A percentile compares a stretch with the other conserved stretches of the same genome.
Evolutionary conservation across 2,888 invertebrate species (phyloP).

Genomic region (Pycnomerus fuliginosus): DNA sequence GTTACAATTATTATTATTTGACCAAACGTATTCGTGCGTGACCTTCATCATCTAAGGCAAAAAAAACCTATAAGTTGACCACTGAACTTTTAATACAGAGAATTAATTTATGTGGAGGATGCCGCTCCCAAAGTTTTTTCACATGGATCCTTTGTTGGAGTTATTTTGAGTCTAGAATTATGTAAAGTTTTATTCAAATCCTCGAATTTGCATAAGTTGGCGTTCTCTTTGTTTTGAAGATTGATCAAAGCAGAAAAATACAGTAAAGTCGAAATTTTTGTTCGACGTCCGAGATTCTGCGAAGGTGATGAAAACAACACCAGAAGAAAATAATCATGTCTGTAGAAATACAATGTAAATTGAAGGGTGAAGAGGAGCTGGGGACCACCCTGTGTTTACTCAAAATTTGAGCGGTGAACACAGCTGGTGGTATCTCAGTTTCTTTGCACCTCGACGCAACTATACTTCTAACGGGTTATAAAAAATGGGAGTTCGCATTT

Average conservation of each 20-base stretch:
- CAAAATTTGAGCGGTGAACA: conserved; percentile 82
- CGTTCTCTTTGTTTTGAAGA: conserved; percentile 8
- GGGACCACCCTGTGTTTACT: conserved; percentile 98
- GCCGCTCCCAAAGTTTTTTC: conserved; percentile 16
- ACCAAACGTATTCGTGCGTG: conserved; percentile 3
- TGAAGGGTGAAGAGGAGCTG: conserved; percentile 57
- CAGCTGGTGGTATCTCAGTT: conserved; percentile 99
- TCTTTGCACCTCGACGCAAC: conserved; percentile 60
- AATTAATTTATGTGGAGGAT: conserved; percentile 14
- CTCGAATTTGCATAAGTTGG: conserved; percentile 9
- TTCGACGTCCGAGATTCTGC: too few relatives aligned
- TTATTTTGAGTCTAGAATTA: too few relatives aligned
- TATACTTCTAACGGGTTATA: conserved; percentile 6
- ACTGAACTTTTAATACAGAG: conserved; percentile 14
- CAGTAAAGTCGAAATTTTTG: too few relatives aligned
- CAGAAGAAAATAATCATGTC: too few relatives aligned
- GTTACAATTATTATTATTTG: too few relatives aligned
- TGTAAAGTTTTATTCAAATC: too few relatives aligned
- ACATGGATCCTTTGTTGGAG: too few relatives aligned
- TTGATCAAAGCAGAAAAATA: too few relatives aligned
- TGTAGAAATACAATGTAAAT: too few relatives aligned
- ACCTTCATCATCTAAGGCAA: conserved; percentile 10
- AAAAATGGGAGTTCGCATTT: conserved; percentile 6
- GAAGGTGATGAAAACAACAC: conserved; percentile 1
- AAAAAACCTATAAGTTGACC: conserved; percentile 14